phyloP scores from a whole-genome alignment of 2,797 vertebrate species.

The Percopsis omiscomaycus region DNA sequence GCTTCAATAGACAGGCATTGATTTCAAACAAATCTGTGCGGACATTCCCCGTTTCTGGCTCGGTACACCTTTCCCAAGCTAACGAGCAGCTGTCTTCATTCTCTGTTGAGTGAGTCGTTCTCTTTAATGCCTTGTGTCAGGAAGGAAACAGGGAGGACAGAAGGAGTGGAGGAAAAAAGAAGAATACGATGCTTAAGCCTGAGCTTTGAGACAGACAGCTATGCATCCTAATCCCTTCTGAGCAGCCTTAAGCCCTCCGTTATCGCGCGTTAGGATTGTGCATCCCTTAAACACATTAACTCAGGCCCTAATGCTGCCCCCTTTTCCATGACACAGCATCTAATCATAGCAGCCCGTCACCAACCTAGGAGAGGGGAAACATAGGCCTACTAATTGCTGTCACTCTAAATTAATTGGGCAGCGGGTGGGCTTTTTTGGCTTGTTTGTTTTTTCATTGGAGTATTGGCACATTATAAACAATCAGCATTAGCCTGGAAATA shows the following conservation, averaged over 20 bases:
- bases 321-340: slow-evolving; percentile 61
- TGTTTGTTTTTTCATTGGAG: slow-evolving; percentile 31
- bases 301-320: slow-evolving; percentile 61
- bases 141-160: slow-evolving; percentile 52
- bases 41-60: slow-evolving; percentile 59
- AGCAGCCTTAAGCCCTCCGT: slow-evolving; percentile 79
- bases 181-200: slow-evolving; percentile 72
- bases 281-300: slow-evolving; percentile 82
- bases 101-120: slow-evolving; percentile 59
- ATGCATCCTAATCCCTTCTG: slow-evolving; percentile 77
- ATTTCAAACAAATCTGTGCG: slow-evolving; percentile 67
- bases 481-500: slow-evolving; percentile 36
- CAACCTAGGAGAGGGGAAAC: slow-evolving; percentile 50
- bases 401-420: slow-evolving; percentile 68
- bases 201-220: slow-evolving; percentile 78
- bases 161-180: slow-evolving; percentile 24
- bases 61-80: slow-evolving; percentile 65
- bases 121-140: slow-evolving; percentile 66
- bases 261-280: slow-evolving; percentile 81
- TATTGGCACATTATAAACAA: slow-evolving; percentile 50
- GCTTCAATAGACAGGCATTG: slow-evolving; percentile 58
- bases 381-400: slow-evolving; percentile 61
- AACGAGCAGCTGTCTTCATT: slow-evolving; percentile 69
- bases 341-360: slow-evolving; percentile 50
- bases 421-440: slow-evolving; percentile 22